These are phyloP conservation scores for Acyrthosiphon pisum DNA, from an alignment of 1,140 invertebrate genomes.

Conservation along the genomic window DNA sequence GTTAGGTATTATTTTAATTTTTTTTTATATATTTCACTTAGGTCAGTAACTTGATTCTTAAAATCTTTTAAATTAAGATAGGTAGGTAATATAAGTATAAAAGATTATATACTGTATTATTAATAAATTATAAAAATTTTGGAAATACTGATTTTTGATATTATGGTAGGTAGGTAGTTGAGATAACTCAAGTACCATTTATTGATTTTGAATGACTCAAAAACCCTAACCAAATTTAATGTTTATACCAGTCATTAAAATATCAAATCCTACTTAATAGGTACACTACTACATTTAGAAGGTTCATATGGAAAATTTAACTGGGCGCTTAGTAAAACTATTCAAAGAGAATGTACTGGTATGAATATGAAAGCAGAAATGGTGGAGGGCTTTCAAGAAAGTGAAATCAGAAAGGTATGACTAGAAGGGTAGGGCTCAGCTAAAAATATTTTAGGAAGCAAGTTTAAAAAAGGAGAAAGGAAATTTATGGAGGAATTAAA, in stretches of 20 bases:
- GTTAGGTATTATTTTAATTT: no score
- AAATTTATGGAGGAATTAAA: background rate
- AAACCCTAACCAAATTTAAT: background rate
- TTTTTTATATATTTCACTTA: no score
- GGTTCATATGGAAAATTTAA: slow-evolving; percentile 25
- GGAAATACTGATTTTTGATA: no score
- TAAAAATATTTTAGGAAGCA: slow-evolving; percentile 48
- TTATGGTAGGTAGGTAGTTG: background rate
- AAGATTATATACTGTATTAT: no score
- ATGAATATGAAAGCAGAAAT: slow-evolving; percentile 48
- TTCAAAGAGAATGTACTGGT: slow-evolving; percentile 46
- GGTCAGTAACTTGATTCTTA: no score
- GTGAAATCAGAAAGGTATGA: slow-evolving; percentile 52
- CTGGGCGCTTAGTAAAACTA: background rate
- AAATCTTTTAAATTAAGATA: no score
- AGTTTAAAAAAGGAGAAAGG: slow-evolving; percentile 53
- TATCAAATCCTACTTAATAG: background rate
- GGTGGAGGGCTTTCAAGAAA: slow-evolving; percentile 47
- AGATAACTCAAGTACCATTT: no score
- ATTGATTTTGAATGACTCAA: background rate
- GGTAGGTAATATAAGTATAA: no score
- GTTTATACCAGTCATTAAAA: background rate
- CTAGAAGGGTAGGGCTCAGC: slow-evolving; percentile 42
- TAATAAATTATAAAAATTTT: no score
- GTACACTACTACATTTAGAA: slow-evolving; percentile 14